Base-by-base conservation (phyloP, 2,888 invertebrate species). In the Tortrix viridana region DNA sequence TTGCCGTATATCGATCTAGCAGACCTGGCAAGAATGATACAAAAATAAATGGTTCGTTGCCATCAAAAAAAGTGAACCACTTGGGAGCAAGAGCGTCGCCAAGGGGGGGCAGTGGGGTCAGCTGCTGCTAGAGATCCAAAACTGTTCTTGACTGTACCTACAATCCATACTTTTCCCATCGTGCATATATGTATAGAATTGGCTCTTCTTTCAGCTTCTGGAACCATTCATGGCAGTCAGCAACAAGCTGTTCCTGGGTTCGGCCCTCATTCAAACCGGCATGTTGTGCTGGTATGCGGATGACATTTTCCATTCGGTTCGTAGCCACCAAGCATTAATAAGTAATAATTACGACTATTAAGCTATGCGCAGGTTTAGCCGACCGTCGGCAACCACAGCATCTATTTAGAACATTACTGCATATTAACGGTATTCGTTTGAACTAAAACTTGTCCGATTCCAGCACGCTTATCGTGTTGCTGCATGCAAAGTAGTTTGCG, bases 281-380 rank as follows among this genome's bases (percentile, higher is more conserved):
- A 81, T 89, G 72, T 69, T 92, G 64, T 92, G 91, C 69, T 90
- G 89, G 90, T 92, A 91, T 71, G 90, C 89, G 16, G 91, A 92
- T 65, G 85, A 89, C 64, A 89, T 91, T 66, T 86, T 82, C 63
- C 84, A 88, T 71, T 89, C 89, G 76, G 91, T 92, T 65, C 68
- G 85, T 80, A 68, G 38, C 41, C 18, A 6, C 9, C 44, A 1
- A 37, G 18, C 19, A 19, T 26, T 19, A 16, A 32, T 19, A 19
- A 18, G 43, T 55, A 19, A 44, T 26, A 23, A 22, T n/a, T 23
- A 23, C 41, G 14, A 16, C 9, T 54, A 14, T 32, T 22, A n/a
- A 41, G 41, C 41, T 41, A 38, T n/a, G 5, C n/a, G n/a, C 5
- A 7, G 18, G 19, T 18, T 50, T 38, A 38, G 14, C 52, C 52